Base-by-base conservation (phyloP, 2,113 vertebrate genomes). In the Bostrychus sinensis region DNA sequence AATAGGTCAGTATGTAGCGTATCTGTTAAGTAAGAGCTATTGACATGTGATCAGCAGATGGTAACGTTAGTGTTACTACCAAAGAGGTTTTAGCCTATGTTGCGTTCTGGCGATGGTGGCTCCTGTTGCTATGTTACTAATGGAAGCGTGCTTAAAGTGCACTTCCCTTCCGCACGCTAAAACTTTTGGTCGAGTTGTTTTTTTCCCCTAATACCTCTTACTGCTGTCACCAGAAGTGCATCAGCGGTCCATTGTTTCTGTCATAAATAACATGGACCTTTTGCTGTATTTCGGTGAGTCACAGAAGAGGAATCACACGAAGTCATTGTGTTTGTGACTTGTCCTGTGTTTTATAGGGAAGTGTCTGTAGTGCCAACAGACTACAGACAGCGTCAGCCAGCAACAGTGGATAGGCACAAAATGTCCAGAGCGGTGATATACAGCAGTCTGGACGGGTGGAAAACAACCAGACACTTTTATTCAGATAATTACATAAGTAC, bases 91-190 rank as follows among this genome's bases (percentile, higher is more conserved):
- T 63, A 37, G 66, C 55, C 38, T 77, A 70, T 76, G 62, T 63
- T 42, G 17, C 11, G 19, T n/a, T n/a, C 32, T 32, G 55, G 4
- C 1, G 4, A 57, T 55, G 45, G 46, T 37, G 5, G 28, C 67
- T 67, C 56, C 69, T 76, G 82, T 83, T 85, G 78, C 80, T 73
- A 73, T 77, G 82, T 86, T 70, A 84, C 82, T 79, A 81, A 84
- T 78, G 82, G 80, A 84, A 79, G 72, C 25, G 41, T 0, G 11
- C 69, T 76, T 81, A 32, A 81, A 81, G 74, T 71, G 56, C 66
- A 78, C 62, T 80, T 82, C 78, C 70, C 58, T 66, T 86, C 70
- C 57, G 25, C 57, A 28, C 36, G 42, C 78, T 58, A 62, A 53
- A 78, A 55, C 84, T 50, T 66, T 86, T 37, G 38, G 53, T 28